Base-by-base conservation (phyloP, 2,113 vertebrate genomes). In the Scomber japonicus region DNA sequence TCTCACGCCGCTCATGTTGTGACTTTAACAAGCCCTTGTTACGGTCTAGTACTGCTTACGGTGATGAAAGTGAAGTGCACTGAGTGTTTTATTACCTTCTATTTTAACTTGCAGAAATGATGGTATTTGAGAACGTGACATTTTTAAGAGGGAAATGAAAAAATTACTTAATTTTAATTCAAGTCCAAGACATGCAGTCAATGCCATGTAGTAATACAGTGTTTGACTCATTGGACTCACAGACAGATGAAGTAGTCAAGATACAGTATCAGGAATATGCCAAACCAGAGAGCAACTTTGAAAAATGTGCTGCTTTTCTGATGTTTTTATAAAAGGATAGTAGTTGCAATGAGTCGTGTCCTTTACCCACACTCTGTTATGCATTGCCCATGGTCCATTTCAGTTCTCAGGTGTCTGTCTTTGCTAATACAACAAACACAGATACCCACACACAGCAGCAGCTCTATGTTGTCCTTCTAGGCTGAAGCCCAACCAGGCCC, bases 1-100 rank as follows among this genome's bases (percentile, higher is more conserved):
- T 92, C 83, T 84, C 79, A 83, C 19, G 57, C 46, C 15, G 5
- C 74, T 89, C 82, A 50, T 80, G 56, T 76, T 88, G 62, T 72
- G 67, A 75, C 66, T 76, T 73, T 69, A 70, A 80, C 77, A 78
- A 54, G 75, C 44, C 45, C 59, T 53, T 76, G 60, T 88, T 61
- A 63, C 75, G 73, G 71, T 69, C 70, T 73, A 65, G 48, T 19
- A 10, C 71, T 31, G 71, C 21, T 85, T 64, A 86, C 73, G 75
- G 64, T 60, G 59, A 3, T 78, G 75, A 45, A 71, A 77, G 46
- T 31, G 55, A 75, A 57, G 35, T 65, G 59, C 2, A 17, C 66
- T 59, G 55, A 71, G 71, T 53, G 68, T 57, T 82, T 80, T 80
- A 77, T 40, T 35, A 27, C 69, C 63, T 46, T 68, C 40, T 53